A percentile compares a stretch with the other conserved stretches of the same genome.
These are phyloP conservation scores for Osmerus eperlanus DNA, from an alignment of 2,113 vertebrate species.

Conservation along the genomic window DNA sequence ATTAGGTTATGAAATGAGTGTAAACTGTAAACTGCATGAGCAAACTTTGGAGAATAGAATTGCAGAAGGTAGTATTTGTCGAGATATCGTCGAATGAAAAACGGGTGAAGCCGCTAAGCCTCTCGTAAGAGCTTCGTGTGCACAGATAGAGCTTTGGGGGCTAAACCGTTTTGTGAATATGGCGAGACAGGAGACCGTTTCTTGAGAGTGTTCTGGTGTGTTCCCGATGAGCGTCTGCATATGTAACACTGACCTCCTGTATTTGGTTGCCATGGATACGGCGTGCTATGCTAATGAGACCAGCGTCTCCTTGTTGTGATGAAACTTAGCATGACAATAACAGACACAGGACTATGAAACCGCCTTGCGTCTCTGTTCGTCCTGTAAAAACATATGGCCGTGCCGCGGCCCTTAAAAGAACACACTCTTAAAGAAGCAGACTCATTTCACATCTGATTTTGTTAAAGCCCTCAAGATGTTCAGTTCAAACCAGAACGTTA, in stretches of 20 bases:
- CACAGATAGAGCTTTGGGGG: too few relatives aligned
- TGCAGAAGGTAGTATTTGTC: too few relatives aligned
- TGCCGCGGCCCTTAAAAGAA: neutral
- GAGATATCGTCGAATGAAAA: too few relatives aligned
- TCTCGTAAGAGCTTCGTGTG: too few relatives aligned
- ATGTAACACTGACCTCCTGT: constrained; percentile 16
- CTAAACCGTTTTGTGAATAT: too few relatives aligned
- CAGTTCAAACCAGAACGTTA: constrained; percentile 3
- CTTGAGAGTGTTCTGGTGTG: constrained; percentile 8
- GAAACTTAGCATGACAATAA: constrained; percentile 36
- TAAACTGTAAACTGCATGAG: too few relatives aligned
- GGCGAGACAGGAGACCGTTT: neutral
- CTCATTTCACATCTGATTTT: neutral
- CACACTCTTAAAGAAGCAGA: neutral
- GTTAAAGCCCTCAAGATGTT: neutral
- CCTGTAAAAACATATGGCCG: neutral
- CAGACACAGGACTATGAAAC: constrained; percentile 18
- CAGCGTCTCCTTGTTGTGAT: constrained; percentile 19
- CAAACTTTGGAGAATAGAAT: too few relatives aligned
- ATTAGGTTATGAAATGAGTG: too few relatives aligned
- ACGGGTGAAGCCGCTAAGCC: too few relatives aligned
- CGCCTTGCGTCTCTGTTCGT: neutral
- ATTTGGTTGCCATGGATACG: constrained; percentile 36
- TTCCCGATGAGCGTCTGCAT: constrained; percentile 12
- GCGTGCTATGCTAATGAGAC: constrained; percentile 31